These are phyloP conservation scores for Sardinella longiceps DNA, from an alignment of 2,797 vertebrate genomes.

Conservation along the genomic window DNA sequence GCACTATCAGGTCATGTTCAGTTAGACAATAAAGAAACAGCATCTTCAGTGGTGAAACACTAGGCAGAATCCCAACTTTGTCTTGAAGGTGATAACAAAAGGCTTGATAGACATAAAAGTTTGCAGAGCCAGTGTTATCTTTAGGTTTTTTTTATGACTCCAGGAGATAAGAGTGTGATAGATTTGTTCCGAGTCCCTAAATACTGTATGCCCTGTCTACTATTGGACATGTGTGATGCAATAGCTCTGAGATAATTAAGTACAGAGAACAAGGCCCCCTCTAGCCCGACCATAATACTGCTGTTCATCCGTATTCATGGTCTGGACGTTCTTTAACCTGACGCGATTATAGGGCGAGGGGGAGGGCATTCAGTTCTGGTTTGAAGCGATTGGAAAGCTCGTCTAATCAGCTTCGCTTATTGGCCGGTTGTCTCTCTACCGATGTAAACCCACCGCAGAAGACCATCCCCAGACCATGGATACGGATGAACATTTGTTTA, in stretches of 20 bases:
- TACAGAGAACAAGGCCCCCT: neutral
- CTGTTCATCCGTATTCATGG: no score
- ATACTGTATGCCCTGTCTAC: neutral
- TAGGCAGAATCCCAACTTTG: neutral
- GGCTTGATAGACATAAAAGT: neutral
- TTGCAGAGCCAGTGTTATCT: neutral
- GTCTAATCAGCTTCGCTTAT: no score
- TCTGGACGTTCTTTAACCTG: no score
- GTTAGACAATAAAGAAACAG: neutral
- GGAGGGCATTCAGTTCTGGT: no score
- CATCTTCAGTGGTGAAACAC: neutral
- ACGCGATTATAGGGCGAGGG: no score
- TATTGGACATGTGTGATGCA: neutral
- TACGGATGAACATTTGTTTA: no score
- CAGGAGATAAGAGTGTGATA: neutral
- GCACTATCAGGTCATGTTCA: neutral
- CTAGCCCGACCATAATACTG: no score
- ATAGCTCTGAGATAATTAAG: neutral
- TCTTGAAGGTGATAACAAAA: neutral
- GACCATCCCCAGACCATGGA: no score
- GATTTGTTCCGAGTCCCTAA: neutral
- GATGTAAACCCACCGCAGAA: no score
- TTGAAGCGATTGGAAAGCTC: no score
- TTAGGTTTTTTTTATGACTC: constrained; percentile 9
- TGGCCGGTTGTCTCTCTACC: no score